Conservation (phyloP, 92 coral and sea anemone species). For the Pocillopora grandis region DNA sequence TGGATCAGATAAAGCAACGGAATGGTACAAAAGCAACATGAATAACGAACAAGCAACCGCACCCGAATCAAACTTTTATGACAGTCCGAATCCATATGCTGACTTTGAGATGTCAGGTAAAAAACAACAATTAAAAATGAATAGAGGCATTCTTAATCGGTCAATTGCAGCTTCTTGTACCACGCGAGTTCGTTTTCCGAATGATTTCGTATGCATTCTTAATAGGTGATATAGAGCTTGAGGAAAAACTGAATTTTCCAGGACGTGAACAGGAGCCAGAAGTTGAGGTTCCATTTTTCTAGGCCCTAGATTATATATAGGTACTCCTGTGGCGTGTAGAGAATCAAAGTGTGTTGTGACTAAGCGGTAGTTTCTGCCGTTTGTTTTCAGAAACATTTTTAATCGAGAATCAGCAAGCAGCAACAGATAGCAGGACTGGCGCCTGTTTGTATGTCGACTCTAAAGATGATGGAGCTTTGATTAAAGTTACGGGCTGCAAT, state of each 20-base stretch:
- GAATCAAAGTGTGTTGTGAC: too few species aligned
- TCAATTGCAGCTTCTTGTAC: neutral
- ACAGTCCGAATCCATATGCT: slow-evolving; percentile 86
- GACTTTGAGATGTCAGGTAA: slow-evolving; percentile 93
- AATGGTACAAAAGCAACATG: slow-evolving; percentile 85
- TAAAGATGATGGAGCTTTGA: slow-evolving; percentile 51
- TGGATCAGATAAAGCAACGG: slow-evolving; percentile 61
- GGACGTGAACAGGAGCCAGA: too few species aligned
- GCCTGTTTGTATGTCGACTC: slow-evolving; percentile 87
- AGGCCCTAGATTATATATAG: too few species aligned
- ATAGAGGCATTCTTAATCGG: too few species aligned
- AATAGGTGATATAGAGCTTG: too few species aligned
- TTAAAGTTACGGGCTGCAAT: slow-evolving; percentile 94
- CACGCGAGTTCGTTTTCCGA: too few species aligned
- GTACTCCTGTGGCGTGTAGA: too few species aligned
- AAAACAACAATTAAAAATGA: too few species aligned
- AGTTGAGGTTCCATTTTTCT: too few species aligned
- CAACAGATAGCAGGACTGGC: slow-evolving; percentile 82
- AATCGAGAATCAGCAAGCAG: slow-evolving; percentile 94
- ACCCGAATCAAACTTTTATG: slow-evolving; percentile 79
- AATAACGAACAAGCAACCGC: slow-evolving; percentile 84
- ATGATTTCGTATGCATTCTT: too few species aligned
- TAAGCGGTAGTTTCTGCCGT: neutral
- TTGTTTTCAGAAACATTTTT: slow-evolving; percentile 64
- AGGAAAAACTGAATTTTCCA: too few species aligned